A percentile compares a stretch with the other conserved stretches of the same genome.
Conservation (phyloP, 2,888 invertebrate species). For the Pseudoips prasinana region DNA sequence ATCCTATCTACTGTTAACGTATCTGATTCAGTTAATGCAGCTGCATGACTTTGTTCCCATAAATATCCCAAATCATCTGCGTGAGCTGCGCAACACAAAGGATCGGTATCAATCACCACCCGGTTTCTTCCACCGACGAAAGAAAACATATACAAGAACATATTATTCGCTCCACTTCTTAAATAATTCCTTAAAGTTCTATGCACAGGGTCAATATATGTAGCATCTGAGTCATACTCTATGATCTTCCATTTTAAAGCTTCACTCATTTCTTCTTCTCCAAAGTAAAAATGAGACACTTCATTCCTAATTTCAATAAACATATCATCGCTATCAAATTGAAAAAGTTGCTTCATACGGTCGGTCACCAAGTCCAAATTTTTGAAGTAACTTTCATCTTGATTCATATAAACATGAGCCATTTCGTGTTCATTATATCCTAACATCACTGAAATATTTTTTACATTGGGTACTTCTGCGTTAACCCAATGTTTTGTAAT, state of each 20-base stretch:
- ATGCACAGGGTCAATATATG: constrained; percentile 44
- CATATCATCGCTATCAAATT: constrained; percentile 24
- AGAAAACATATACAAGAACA: constrained; percentile 58
- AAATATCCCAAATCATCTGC: constrained; percentile 55
- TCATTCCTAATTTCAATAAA: constrained; percentile 29
- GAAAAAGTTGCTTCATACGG: constrained; percentile 26
- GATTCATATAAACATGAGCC: constrained; percentile 18
- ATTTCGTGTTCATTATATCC: constrained; percentile 52
- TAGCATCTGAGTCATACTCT: constrained; percentile 50
- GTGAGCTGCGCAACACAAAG: constrained; percentile 38
- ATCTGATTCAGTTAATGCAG: constrained; percentile 36
- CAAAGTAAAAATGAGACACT: constrained; percentile 48
- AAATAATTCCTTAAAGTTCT: constrained; percentile 43
- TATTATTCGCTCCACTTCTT: constrained; percentile 29
- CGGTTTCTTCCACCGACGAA: constrained; percentile 27
- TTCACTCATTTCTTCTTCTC: constrained; percentile 36
- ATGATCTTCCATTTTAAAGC: constrained; percentile 30
- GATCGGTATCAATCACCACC: constrained; percentile 22
- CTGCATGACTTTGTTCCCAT: constrained; percentile 33
- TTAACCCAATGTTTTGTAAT: constrained; percentile 42
- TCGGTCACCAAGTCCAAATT: constrained; percentile 29
- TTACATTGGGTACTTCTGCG: constrained; percentile 38
- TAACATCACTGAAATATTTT: constrained; percentile 41
- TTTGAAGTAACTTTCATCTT: constrained; percentile 27
- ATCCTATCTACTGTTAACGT: constrained; percentile 48